Evolutionary conservation across 2,113 vertebrate species (phyloP).

Genomic region (Vulpes vulpes): DNA sequence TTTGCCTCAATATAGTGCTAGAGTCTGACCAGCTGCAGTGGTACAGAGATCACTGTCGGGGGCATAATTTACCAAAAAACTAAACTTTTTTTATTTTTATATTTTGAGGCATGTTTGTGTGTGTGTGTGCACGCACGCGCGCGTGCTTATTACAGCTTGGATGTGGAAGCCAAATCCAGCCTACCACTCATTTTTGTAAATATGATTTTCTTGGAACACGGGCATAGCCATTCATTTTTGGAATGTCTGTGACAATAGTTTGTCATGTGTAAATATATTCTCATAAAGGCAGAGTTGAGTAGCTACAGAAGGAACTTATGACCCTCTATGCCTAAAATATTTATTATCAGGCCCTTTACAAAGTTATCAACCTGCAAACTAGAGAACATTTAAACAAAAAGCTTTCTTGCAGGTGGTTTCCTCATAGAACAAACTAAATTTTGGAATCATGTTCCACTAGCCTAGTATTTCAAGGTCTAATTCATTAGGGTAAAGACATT

Average conservation of each 20-base stretch:
- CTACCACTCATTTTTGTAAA: not conserved
- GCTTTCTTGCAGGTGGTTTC: not conserved
- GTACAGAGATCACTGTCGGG: not conserved
- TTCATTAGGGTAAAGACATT: not conserved
- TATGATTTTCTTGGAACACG: not conserved
- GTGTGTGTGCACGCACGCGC: not conserved
- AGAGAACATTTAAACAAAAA: not conserved
- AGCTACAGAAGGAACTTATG: not conserved
- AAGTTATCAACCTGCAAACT: not conserved
- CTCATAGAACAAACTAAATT: not conserved
- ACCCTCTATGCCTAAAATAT: not conserved
- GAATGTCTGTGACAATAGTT: not conserved
- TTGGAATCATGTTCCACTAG: not conserved
- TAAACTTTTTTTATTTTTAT: not conserved
- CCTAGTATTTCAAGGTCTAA: not conserved
- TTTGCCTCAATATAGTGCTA: not conserved
- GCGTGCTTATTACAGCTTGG: not conserved
- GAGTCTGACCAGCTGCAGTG: not conserved
- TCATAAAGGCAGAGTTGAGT: not conserved
- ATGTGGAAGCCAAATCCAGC: not conserved
- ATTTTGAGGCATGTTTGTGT: not conserved
- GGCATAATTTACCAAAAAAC: not conserved
- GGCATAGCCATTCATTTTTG: not conserved
- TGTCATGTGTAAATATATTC: not conserved
- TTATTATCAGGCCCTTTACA: not conserved